Conservation (phyloP, 2,797 vertebrate genomes). For the Fistularia tabacaria region DNA sequence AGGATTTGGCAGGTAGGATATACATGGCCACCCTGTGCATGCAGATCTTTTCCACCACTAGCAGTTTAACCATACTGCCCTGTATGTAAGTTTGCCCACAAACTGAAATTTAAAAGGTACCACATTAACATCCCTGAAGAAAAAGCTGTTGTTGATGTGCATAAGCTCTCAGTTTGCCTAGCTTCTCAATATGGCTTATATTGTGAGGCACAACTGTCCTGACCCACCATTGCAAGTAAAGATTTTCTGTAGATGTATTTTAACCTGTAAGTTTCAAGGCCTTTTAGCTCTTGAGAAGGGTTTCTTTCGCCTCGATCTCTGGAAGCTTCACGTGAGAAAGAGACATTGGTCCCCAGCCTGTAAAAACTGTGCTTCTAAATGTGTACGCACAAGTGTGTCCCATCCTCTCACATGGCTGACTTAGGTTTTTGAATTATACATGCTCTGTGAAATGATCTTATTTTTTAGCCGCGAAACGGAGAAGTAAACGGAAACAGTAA, state of each 20-base stretch:
- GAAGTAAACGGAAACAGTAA: conserved; percentile 62
- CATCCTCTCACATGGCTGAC: conserved; percentile 71
- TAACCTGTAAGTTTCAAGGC: conserved; percentile 40
- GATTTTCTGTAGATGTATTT: conserved; percentile 50
- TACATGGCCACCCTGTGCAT: conserved; percentile 13
- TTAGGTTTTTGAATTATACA: conserved; percentile 78
- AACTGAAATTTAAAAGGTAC: conserved; percentile 20
- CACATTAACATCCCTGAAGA: conserved; percentile 26
- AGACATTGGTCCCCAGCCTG: conserved; percentile 52
- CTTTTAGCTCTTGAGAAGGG: conserved; percentile 16
- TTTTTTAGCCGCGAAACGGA: conserved; percentile 69
- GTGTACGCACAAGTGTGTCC: conserved; percentile 41
- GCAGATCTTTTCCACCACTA: neutral
- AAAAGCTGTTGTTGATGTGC: conserved; percentile 1
- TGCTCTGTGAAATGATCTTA: conserved; percentile 78
- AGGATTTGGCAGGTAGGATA: conserved; percentile 11
- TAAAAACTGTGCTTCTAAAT: conserved; percentile 44
- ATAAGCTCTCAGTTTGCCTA: conserved; percentile 40
- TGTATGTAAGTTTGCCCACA: neutral
- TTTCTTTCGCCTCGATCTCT: conserved; percentile 39
- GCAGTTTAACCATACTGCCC: too few species aligned
- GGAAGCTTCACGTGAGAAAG: conserved; percentile 57
- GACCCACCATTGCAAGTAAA: conserved; percentile 42
- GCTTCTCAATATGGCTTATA: conserved; percentile 56
- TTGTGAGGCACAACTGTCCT: conserved; percentile 58